Conservation (phyloP, 2,113 vertebrate genomes). For the Chionomys nivalis region DNA sequence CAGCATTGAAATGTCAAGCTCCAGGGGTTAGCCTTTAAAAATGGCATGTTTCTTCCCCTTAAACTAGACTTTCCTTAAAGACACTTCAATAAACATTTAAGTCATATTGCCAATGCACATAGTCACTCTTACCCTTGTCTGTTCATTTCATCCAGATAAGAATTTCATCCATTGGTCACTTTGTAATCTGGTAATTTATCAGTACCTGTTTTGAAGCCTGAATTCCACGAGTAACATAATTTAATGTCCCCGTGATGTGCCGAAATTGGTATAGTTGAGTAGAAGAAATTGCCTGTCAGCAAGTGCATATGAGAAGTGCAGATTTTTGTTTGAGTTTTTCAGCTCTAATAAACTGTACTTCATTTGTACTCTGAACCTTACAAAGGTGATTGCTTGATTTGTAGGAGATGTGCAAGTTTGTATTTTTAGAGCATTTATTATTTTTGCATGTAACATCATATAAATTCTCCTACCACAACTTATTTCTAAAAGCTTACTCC, state of each 20-base stretch:
- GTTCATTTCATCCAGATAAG: constrained; percentile 8
- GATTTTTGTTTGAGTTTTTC: constrained; percentile 16
- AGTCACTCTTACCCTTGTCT: not conserved
- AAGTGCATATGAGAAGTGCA: not conserved
- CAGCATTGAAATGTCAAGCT: not conserved
- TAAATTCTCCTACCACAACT: not conserved
- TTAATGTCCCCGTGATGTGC: not conserved
- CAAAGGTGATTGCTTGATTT: too few relatives aligned
- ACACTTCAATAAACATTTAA: not conserved
- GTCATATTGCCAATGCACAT: not conserved
- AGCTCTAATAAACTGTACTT: not conserved
- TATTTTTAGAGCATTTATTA: too few relatives aligned
- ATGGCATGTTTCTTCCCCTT: constrained; percentile 14
- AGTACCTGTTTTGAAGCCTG: constrained; percentile 26
- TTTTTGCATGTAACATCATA: too few relatives aligned
- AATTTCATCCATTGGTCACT: too few relatives aligned
- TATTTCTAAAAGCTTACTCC: constrained; percentile 51
- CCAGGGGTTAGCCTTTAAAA: not conserved
- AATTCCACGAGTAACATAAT: not conserved
- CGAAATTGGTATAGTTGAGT: not conserved
- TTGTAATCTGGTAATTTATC: too few relatives aligned
- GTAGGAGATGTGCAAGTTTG: too few relatives aligned
- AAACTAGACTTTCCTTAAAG: constrained; percentile 20
- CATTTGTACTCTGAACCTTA: not conserved
- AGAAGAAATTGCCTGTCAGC: not conserved